These are phyloP conservation scores for Actenoides lindsayi DNA, from an alignment of 2,113 vertebrate species.

Conservation along the genomic window DNA sequence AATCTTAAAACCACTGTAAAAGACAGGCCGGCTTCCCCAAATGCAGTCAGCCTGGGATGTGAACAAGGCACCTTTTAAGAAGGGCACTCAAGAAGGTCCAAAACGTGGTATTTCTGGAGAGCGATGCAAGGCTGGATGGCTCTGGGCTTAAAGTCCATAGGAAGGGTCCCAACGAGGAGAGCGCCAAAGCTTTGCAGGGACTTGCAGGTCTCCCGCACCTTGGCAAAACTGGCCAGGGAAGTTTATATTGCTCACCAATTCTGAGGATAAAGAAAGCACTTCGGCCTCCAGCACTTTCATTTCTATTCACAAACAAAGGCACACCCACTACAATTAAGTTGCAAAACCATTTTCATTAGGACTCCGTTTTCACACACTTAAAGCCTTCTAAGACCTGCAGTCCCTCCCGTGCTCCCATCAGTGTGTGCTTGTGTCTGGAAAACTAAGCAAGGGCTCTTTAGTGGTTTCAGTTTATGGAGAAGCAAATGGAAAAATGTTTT, in stretches of 20 bases:
- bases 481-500: not conserved
- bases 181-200: not conserved
- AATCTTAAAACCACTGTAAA: not conserved
- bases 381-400: not conserved
- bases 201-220: not conserved
- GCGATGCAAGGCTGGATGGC: rapidly evolving
- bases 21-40: rapidly evolving
- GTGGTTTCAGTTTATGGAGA: not conserved
- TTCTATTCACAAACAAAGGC: conserved; percentile 47
- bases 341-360: conserved; percentile 39
- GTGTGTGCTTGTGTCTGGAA: not conserved
- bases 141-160: not conserved
- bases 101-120: not conserved
- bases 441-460: not conserved
- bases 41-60: rapidly evolving
- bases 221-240: conserved; percentile 30
- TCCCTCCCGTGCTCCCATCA: not conserved
- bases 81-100: not conserved
- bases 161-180: not conserved
- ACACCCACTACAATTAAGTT: conserved; percentile 52
- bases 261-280: conserved; percentile 10
- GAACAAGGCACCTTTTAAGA: not conserved
- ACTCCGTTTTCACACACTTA: conserved; percentile 16
- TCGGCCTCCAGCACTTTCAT: conserved; percentile 38
- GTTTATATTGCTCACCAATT: not conserved